These are phyloP conservation scores for Agriopis leucophaearia DNA, from an alignment of 2,888 invertebrate genomes.

Conservation along the genomic window DNA sequence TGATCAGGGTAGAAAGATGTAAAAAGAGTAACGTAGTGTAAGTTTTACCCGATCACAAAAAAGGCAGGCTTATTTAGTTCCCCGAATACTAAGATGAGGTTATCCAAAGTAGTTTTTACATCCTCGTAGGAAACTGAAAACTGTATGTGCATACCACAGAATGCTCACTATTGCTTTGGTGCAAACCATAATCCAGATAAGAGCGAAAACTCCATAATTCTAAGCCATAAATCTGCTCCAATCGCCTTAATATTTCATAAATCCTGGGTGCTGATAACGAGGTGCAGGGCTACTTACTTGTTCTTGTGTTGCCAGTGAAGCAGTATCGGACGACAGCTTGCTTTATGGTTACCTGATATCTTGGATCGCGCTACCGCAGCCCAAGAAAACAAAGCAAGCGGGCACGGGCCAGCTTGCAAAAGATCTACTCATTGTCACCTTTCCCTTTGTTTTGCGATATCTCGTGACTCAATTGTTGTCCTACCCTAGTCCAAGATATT, in stretches of 20 bases:
- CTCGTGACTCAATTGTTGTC: constrained; percentile 13
- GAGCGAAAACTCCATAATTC: neutral
- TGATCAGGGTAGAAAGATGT: no score
- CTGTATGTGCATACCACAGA: no score
- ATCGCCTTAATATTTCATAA: constrained; percentile 40
- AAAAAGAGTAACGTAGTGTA: no score
- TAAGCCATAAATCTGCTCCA: constrained; percentile 32
- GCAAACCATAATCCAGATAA: constrained; percentile 12
- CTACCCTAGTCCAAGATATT: constrained; percentile 6
- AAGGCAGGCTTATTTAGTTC: no score
- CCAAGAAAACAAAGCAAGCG: constrained; percentile 38
- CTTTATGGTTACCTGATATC: constrained; percentile 75
- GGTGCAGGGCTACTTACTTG: constrained; percentile 41
- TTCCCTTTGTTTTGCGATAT: constrained; percentile 38
- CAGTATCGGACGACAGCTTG: constrained; percentile 68
- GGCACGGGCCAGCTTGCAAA: constrained; percentile 18
- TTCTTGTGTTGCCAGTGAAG: constrained; percentile 36
- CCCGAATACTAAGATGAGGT: no score
- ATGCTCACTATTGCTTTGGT: no score
- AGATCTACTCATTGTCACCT: constrained; percentile 36
- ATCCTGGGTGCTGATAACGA: constrained; percentile 44
- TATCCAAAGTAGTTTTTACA: no score
- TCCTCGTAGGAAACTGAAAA: no score
- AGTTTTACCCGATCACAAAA: no score
- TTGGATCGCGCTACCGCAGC: constrained; percentile 63